Evolutionary conservation across 2,888 invertebrate genomes (phyloP), one percentile per base, ranked within the genome.

Genomic region (Spilarctia lutea): DNA sequence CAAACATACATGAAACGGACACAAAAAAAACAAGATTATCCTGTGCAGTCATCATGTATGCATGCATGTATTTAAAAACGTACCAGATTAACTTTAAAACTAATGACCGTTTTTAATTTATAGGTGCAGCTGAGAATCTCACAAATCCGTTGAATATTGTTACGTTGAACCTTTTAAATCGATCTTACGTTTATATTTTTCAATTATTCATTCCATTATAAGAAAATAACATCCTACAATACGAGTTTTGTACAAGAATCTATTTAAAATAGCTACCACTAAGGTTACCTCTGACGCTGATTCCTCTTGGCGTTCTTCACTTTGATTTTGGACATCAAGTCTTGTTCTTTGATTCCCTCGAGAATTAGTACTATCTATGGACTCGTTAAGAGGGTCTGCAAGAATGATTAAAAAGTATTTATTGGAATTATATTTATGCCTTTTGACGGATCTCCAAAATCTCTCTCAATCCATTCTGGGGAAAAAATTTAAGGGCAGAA

Each of bases 341-440:
- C 11, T 56, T 68, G 39, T 16, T 33, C 42, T 68, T 39, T 42
- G 11, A 30, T 73, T 60, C 24, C 18, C 33, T 24, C 24, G 60
- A 33, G 66, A 70, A 39, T 7, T 16, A 70, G 39, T 56, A 39
- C 39, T 71, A 42, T 16, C 63, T 27, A 71, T 30, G 11, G 71
- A 45, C 39, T 30, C 48, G n/a, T 65, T 65, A 65, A n/a, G 33
- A 65, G 24, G 13, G 48, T 45, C 71, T 71, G 45, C 24, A 33
- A 35, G 52, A n/a, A 56, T n/a, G n/a, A 56, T 24, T 10, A 1
- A 56, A 56, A n/a, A 52, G 8, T 52, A 20, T 8, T 52, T 20
- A 24, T 48, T 0, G 2, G 42, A 11, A 42, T 42, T 42, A 16
- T 42, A 13, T 42, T 13, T 42, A 13, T 42, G 42, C 42, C 3